These are phyloP conservation scores for Trichomycterus rosablanca DNA, from an alignment of 2,113 vertebrate genomes.

Conservation along the genomic window DNA sequence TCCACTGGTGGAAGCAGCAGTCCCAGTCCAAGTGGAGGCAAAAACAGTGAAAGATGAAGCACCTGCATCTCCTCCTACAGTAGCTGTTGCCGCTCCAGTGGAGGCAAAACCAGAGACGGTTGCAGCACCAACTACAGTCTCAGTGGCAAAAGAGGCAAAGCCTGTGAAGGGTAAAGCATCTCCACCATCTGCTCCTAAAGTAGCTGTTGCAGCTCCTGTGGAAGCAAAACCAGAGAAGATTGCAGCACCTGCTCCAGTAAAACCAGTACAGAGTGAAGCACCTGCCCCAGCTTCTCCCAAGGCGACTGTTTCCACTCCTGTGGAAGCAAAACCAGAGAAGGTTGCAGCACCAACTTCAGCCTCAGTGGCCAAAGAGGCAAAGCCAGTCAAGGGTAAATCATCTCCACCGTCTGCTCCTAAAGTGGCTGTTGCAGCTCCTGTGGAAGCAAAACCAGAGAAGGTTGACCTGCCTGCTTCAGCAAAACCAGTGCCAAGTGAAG, in stretches of 20 bases:
- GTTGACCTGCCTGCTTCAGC: not conserved
- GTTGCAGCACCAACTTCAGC: slow-evolving; percentile 44
- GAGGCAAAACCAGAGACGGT: no score
- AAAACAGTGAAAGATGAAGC: slow-evolving; percentile 15
- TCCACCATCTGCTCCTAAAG: not conserved
- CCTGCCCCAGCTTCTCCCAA: not conserved
- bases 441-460: not conserved
- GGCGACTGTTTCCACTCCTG: not conserved
- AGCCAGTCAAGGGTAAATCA: not conserved
- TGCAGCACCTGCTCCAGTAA: not conserved
- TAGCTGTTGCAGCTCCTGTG: no score
- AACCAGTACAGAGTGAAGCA: not conserved
- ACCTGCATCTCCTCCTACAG: slow-evolving; percentile 7
- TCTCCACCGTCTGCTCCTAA: not conserved
- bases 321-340: no score
- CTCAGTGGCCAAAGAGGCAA: not conserved
- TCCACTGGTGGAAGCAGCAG: not conserved
- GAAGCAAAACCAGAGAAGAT: not conserved
- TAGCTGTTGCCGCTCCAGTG: not conserved
- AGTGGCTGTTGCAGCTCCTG: no score
- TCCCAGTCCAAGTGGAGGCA: not conserved
- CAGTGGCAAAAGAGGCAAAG: not conserved
- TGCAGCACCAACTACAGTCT: slow-evolving; percentile 41
- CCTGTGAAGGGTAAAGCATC: not conserved
- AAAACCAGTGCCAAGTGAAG: slow-evolving; percentile 7